Evolutionary conservation across 2,113 vertebrate genomes (phyloP).

Genomic region (Nothocercus julius): DNA sequence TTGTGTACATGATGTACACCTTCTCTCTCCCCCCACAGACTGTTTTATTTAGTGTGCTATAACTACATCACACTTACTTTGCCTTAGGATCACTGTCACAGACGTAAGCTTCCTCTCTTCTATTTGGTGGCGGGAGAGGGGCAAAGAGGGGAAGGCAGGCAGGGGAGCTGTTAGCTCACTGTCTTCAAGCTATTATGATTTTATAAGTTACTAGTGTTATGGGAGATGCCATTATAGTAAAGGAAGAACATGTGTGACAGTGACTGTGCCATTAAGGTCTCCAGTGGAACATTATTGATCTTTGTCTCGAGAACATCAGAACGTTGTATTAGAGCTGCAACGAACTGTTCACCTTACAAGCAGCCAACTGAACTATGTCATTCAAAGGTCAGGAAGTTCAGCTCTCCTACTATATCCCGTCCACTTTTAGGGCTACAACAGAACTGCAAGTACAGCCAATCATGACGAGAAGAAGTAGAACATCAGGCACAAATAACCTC

Average conservation of each 20-base stretch:
- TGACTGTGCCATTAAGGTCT: conserved; percentile 60
- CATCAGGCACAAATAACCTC: not conserved
- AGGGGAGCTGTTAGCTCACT: not conserved
- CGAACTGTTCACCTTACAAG: conserved; percentile 63
- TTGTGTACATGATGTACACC: not conserved
- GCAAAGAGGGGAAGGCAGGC: not conserved
- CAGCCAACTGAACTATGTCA: conserved; percentile 35
- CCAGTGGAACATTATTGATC: conserved; percentile 68
- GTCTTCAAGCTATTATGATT: conserved; percentile 37
- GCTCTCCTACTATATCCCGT: not conserved
- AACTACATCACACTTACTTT: not conserved
- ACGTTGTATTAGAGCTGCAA: conserved; percentile 27
- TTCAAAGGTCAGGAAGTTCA: conserved; percentile 59
- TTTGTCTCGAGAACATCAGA: conserved; percentile 61
- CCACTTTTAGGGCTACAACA: not conserved
- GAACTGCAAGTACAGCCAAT: conserved; percentile 11
- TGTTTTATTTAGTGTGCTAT: not conserved
- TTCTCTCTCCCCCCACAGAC: not conserved
- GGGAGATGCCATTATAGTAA: conserved; percentile 32
- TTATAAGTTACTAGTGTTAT: conserved; percentile 49
- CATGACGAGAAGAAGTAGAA: not conserved
- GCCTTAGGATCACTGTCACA: not conserved
- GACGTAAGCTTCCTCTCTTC: not conserved
- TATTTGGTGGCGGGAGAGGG: not conserved
- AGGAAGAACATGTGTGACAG: conserved; percentile 33